Base-by-base conservation (phyloP, 2,113 vertebrate genomes). In the Syrrhaptes paradoxus region DNA sequence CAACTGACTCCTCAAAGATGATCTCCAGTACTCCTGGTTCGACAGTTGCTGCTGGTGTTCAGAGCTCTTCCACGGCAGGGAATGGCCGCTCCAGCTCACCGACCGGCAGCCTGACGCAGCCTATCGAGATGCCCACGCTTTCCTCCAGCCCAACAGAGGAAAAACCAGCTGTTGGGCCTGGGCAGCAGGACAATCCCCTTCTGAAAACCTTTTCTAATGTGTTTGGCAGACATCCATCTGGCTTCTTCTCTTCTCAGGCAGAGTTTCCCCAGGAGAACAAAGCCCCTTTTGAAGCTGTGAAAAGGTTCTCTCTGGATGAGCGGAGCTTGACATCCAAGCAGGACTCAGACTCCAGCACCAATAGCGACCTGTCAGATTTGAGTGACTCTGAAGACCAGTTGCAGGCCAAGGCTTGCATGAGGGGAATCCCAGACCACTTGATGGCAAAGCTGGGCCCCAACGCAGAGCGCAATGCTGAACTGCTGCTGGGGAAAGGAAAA, bases 281-380 rank as follows among this genome's bases (percentile, higher is more conserved):
- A 90, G 96, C 98, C 74, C 98, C 98, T 68, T 99, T 99, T 97
- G 98, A 99, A 97, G 97, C 97, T 96, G 98, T 99, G 79, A 99
- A 99, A 97, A 99, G 99, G 96, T 99, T 99, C 97, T 97, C 98
- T 17, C 96, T 99, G 92, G 99, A 99, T 96, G 99, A 99, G 74
- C 98, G 99, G 78, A 98, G 98, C 90, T 98, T 99, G 80, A 98
- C 97, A 4, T 98, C 98, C 45, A 99, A 99, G 97, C 98, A 98
- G 46, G 99, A 99, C 96, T 99, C 99, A 0, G 99, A 99, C 94
- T 99, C 99, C 62, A 99, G 99, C 95, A 98, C 98, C 91, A 99
- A 99, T 97, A 99, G 99, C 52, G 99, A 99, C 97, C 97, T 99
- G 88, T 99, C 99, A 89, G 99, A 99, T 97, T 97, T 99, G 95